These are phyloP conservation scores for Cynaeus angustus DNA, from an alignment of 2,888 invertebrate species.

Conservation along the genomic window DNA sequence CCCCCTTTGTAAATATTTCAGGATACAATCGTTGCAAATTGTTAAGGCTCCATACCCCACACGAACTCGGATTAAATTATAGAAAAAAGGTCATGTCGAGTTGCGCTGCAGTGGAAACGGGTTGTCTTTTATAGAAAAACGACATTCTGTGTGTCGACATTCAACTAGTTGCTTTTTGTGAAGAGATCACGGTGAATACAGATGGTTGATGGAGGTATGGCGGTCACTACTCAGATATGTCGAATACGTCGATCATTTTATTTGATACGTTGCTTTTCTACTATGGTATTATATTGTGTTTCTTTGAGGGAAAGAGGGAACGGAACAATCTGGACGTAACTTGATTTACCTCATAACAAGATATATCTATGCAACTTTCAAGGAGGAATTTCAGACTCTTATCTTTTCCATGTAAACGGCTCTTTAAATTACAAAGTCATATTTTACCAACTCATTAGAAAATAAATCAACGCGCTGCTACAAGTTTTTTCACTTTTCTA, in stretches of 20 bases:
- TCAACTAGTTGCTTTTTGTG: conserved; percentile 45
- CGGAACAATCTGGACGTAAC: conserved; percentile 20
- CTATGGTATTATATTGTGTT: conserved; percentile 27
- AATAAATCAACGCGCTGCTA: conserved; percentile 1
- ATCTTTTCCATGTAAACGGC: conserved; percentile 23
- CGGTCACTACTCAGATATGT: conserved; percentile 42
- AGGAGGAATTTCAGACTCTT: conserved; percentile 24
- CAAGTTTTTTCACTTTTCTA: background rate
- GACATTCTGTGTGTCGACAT: conserved; percentile 45
- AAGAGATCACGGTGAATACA: conserved; percentile 41
- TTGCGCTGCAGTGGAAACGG: conserved; percentile 25
- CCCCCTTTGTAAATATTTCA: conserved; percentile 50
- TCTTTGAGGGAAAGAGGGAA: conserved; percentile 9
- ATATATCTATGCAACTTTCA: conserved; percentile 24
- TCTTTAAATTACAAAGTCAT: conserved; percentile 16
- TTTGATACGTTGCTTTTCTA: conserved; percentile 39
- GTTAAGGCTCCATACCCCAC: conserved; percentile 44
- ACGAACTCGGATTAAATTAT: conserved; percentile 51
- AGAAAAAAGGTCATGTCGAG: conserved; percentile 47
- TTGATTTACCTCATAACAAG: conserved; percentile 23
- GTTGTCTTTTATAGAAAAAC: conserved; percentile 48
- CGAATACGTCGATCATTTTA: conserved; percentile 45
- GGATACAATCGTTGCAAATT: conserved; percentile 53
- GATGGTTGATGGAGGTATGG: conserved; percentile 47
- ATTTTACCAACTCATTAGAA: conserved; percentile 6